Percentiles rank a stretch among this genome's conserved stretches.
Evolutionary conservation across 2,888 invertebrate species (phyloP).

Genomic region (Escarpia spicata): DNA sequence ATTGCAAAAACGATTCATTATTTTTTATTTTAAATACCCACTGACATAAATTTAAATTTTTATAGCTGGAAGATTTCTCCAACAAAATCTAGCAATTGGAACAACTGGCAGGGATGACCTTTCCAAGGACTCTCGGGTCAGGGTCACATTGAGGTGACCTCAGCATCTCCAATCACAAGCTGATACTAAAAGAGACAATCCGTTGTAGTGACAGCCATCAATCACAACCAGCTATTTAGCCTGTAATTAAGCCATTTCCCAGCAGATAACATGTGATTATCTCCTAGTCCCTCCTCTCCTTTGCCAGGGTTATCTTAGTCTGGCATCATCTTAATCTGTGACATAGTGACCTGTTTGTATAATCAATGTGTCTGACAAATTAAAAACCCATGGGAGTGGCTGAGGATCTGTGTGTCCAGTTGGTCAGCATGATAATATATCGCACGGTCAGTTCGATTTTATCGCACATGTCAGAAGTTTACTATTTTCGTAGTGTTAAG

Average conservation of each 20-base stretch:
- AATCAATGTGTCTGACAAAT: neutral
- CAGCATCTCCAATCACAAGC: neutral
- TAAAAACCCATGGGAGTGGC: too few relatives aligned
- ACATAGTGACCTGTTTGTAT: neutral
- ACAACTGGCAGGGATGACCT: neutral
- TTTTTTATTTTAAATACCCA: too few relatives aligned
- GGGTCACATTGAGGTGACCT: neutral
- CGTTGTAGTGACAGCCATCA: neutral
- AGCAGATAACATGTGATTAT: conserved; percentile 3
- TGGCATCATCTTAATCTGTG: neutral
- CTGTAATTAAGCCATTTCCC: conserved; percentile 12
- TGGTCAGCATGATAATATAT: neutral
- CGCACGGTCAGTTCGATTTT: too few relatives aligned
- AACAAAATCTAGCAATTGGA: too few relatives aligned
- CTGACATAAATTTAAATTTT: too few relatives aligned
- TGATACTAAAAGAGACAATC: neutral
- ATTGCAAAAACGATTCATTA: too few relatives aligned
- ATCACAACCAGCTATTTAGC: neutral
- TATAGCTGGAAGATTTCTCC: too few relatives aligned
- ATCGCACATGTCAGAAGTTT: too few relatives aligned
- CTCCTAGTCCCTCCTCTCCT: neutral
- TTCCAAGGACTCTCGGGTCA: neutral
- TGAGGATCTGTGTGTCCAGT: neutral
- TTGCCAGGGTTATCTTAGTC: neutral
- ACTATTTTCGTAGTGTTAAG: too few relatives aligned